Evolutionary conservation across 2,797 vertebrate genomes (phyloP).

Genomic region (Pachyuromys duprasi): DNA sequence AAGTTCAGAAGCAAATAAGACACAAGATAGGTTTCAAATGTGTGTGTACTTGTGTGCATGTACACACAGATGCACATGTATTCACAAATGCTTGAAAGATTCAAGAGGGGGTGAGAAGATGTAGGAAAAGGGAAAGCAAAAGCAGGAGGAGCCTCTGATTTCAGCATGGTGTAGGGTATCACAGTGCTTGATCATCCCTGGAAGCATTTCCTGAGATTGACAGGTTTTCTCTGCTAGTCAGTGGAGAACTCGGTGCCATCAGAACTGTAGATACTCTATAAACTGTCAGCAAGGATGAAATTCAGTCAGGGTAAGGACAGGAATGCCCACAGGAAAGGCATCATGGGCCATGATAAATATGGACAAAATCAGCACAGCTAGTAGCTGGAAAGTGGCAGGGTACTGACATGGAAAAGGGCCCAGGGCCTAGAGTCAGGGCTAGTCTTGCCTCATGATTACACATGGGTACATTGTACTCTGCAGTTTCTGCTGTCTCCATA

Average conservation of each 20-base stretch:
- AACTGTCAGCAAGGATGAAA: not conserved
- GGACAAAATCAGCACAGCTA: not conserved
- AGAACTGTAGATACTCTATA: not conserved
- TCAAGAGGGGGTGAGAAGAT: not conserved
- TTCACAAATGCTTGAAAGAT: not conserved
- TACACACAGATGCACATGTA: not conserved
- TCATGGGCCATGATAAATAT: not conserved
- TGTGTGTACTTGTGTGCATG: not conserved
- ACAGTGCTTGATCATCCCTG: not conserved
- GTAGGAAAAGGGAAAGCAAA: not conserved
- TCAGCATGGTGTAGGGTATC: not conserved
- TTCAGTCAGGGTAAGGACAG: not conserved
- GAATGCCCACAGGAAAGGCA: not conserved
- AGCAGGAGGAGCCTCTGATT: not conserved
- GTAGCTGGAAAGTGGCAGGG: not conserved
- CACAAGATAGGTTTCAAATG: not conserved
- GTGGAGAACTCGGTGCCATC: not conserved
- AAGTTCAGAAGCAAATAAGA: not conserved
- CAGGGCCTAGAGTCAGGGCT: not conserved
- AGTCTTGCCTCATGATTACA: accelerated
- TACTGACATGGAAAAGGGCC: not conserved
- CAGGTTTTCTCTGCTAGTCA: not conserved
- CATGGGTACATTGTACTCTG: accelerated
- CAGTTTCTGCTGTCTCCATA: accelerated
- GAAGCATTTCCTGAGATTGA: not conserved